phyloP scores from a whole-genome alignment of 2,888 invertebrate genomes.

The Ectobius pallidus region DNA sequence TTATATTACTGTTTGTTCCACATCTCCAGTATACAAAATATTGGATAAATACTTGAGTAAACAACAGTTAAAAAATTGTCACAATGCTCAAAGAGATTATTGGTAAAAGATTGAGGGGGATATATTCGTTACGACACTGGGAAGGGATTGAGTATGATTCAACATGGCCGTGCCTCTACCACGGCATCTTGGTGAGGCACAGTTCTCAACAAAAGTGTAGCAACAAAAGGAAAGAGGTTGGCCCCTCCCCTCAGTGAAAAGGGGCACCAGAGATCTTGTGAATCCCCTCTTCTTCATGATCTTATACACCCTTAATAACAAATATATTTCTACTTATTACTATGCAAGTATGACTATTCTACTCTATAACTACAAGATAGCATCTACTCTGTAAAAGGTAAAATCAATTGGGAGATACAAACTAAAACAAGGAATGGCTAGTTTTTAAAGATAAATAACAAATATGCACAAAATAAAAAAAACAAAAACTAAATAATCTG shows the following conservation, averaged over 20 bases:
- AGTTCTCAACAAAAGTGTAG: slow-evolving; percentile 35
- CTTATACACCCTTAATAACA: slow-evolving; percentile 11
- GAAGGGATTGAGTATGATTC: slow-evolving; percentile 33
- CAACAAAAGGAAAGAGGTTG: slow-evolving; percentile 31
- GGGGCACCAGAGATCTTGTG: slow-evolving; percentile 24
- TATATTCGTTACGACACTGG: slow-evolving; percentile 4
- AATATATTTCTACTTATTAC: slow-evolving; percentile 18
- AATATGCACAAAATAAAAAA: slow-evolving; percentile 35
- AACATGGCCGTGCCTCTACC: slow-evolving; percentile 7
- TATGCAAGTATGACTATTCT: slow-evolving; percentile 13
- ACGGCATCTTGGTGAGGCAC: slow-evolving; percentile 10
- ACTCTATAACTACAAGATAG: neutral
- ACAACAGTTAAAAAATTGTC: slow-evolving; percentile 39
- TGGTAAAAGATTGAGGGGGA: neutral
- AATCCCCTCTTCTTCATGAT: neutral
- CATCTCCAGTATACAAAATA: slow-evolving; percentile 43
- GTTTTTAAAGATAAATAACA: slow-evolving; percentile 37
- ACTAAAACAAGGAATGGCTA: slow-evolving; percentile 38
- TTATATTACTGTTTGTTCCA: slow-evolving; percentile 8
- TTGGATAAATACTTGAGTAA: slow-evolving; percentile 42
- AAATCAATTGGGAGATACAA: neutral
- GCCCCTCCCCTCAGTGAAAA: neutral
- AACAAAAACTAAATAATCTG: slow-evolving; percentile 28
- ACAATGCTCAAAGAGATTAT: slow-evolving; percentile 9
- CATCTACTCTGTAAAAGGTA: neutral